Evolutionary conservation across 2,113 vertebrate species (phyloP), one percentile per base, ranked within the genome.

Genomic region (Zosterops japonicus): DNA sequence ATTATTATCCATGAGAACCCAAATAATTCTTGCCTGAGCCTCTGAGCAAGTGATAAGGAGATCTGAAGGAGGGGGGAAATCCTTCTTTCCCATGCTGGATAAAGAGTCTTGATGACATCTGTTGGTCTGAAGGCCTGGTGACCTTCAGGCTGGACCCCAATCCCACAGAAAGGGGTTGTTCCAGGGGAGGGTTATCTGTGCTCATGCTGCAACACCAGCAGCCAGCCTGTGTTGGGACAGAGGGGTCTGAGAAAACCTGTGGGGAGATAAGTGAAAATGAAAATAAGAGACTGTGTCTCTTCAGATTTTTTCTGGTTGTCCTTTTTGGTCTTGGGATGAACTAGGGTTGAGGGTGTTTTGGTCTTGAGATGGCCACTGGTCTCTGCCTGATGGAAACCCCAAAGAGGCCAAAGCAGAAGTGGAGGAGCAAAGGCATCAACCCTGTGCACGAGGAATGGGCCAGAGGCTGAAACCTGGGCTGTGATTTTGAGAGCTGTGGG

Each of bases 151-250:
- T 46, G 53, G 41, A 57, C 52, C 17, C 16, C 60, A 68, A 2
- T 41, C 8, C 42, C 36, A 35, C 0, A 3, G 10, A 23, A 83
- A 3, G 0, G 11, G 17, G 12, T 16, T 70, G 18, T 74, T 42
- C 42, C 46, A 52, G 14, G 24, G 35, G 8, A 57, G 15, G 36
- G 36, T 57, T 56, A 2, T n/a, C 78, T 21, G 35, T 47, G 28
- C 28, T 87, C 1, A 0, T 15, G 63, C 46, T 65, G 35, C 57
- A 84, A 12, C 22, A 44, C 39, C 52, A 41, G 12, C 27, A 86
- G 31, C 13, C 27, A 55, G 36, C 8, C 2, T 0, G 0, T 28
- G 24, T 0, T 69, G 81, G 59, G 14, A 44, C 36, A 72, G 44
- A 68, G 36, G 44, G 8, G 5, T 46, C 59, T 55, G 55, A 44